phyloP scores from a whole-genome alignment of 2,888 invertebrate genomes.

The Zygothrica quintamaculata region DNA sequence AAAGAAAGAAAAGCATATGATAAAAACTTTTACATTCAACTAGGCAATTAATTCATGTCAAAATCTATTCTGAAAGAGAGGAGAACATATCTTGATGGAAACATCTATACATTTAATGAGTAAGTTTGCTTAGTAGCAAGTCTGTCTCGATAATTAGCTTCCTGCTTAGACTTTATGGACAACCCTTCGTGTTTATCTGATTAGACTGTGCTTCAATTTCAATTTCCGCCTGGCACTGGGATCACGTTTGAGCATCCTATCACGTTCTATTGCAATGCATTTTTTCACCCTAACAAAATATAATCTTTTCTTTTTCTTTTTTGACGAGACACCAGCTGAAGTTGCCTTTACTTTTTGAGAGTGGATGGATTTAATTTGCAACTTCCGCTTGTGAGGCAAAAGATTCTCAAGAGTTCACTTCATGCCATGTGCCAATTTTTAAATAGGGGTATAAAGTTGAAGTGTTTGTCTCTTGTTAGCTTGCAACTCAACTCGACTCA shows the following conservation, averaged over 20 bases:
- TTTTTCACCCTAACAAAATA: conserved; percentile 50
- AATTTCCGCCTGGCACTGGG: conserved; percentile 60
- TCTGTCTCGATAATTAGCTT: conserved; percentile 24
- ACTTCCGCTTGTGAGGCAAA: conserved; percentile 49
- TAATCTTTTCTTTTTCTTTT: conserved; percentile 61
- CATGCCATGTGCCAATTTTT: conserved; percentile 18
- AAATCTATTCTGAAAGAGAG: no score
- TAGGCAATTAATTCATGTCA: no score
- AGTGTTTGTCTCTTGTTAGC: conserved; percentile 35
- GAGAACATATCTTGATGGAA: no score
- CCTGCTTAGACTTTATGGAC: background rate
- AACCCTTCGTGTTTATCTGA: conserved; percentile 26
- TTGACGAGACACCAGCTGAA: conserved; percentile 47
- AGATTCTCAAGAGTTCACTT: conserved; percentile 6
- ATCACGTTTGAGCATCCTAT: conserved; percentile 65
- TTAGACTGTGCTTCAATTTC: conserved; percentile 42
- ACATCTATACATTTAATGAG: no score
- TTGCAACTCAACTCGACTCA: no score
- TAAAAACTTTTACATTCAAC: no score
- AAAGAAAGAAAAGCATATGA: background rate
- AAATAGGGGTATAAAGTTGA: conserved; percentile 15
- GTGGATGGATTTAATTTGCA: conserved; percentile 47
- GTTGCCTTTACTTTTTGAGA: conserved; percentile 12
- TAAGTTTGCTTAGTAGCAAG: no score
- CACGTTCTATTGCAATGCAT: conserved; percentile 68